Conservation (phyloP, 2,113 vertebrate genomes). For the Carassius carassius region DNA sequence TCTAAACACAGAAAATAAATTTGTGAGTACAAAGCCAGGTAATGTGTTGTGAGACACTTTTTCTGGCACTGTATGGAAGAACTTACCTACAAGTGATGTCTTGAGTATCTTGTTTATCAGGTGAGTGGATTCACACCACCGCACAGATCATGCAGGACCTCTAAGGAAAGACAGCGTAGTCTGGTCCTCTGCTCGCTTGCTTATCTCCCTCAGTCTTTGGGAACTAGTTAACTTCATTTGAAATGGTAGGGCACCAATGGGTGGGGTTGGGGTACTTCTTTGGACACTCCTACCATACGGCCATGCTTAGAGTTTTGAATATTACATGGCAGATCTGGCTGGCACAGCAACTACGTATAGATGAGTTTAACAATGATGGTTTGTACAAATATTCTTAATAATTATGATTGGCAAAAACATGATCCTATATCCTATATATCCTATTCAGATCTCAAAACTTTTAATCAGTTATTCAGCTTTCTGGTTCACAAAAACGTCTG, state of each 20-base stretch:
- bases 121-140: conserved; percentile 3
- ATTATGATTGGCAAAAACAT: background rate
- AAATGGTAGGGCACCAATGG: conserved; percentile 66
- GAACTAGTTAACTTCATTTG: conserved; percentile 61
- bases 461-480: background rate
- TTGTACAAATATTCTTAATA: background rate
- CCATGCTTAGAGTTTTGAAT: conserved; percentile 34
- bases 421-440: background rate
- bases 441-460: background rate
- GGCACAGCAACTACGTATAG: conserved; percentile 19
- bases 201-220: conserved; percentile 53
- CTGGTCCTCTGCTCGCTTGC: conserved; percentile 50
- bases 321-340: conserved; percentile 22
- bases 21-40: background rate
- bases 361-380: background rate
- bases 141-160: background rate
- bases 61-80: background rate
- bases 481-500: background rate
- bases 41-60: background rate
- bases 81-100: conserved; percentile 24
- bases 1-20: background rate
- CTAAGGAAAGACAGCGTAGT: conserved; percentile 25
- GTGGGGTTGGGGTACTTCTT: conserved; percentile 61
- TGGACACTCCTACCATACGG: conserved; percentile 70
- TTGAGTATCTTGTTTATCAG: background rate